Base-by-base conservation (phyloP, 1,140 invertebrate genomes). In the Drosophila yakuba region DNA sequence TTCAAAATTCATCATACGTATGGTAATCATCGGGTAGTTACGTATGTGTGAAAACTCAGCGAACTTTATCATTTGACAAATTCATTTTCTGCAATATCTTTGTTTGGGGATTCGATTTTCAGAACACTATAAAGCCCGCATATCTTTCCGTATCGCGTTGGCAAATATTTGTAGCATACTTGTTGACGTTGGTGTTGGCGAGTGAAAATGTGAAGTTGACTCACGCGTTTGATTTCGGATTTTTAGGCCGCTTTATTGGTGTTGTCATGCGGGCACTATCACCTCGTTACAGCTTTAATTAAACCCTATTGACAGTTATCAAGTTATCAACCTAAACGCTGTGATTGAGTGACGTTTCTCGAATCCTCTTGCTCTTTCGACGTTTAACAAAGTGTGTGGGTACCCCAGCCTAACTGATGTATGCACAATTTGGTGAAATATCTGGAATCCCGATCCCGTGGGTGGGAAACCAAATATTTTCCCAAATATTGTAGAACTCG, bases 121-220 rank as follows among this genome's bases (percentile, higher is more conserved):
- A 32, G 63, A 86, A 86, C 60, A n/a, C 5, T 0, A 15, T 23
- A 23, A 8, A 32, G 23, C 58, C 59, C 64, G 64, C 64, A 68
- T 68, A 28, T 44, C 41, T 25, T 44, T 10, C 15, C 23, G 36
- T 64, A 66, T 81, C 66, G 57, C 23, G 17, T 61, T 71, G 57
- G 76, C 84, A 88, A 89, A 88, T 88, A 88, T 89, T 89, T 84
- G 83, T 74, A 41, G 62, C 48, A 66, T 68, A 85, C 60, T 77
- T 64, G 43, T 50, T 47, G 51, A 2, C 20, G 20, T 20, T 20
- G 17, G 8, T 10, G 32, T 44, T 25, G 56, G 45, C 52, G 14
- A 41, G 39, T 44, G 41, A 74, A 74, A 52, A 71, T 72, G 66
- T 72, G 54, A 23, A 71, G 61, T 55, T 50, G 43, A 54, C 41